These are phyloP conservation scores for Typhlichthys subterraneus DNA, from an alignment of 2,797 vertebrate species.

Conservation along the genomic window DNA sequence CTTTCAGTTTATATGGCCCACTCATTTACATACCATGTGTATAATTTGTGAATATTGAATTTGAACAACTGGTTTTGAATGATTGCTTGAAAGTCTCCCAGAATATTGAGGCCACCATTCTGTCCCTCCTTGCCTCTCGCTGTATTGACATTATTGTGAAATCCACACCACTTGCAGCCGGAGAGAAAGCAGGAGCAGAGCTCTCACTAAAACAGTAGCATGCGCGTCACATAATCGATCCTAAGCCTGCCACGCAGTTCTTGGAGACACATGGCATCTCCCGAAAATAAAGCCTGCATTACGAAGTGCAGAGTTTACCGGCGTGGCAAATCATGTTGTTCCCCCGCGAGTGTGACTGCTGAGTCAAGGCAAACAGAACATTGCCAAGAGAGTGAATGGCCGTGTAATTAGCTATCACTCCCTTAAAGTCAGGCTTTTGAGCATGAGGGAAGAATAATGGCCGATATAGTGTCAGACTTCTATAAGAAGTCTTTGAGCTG, in stretches of 20 bases:
- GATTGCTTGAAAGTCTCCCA: neutral
- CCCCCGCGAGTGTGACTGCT: neutral
- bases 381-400: conserved; percentile 22
- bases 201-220: neutral
- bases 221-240: neutral
- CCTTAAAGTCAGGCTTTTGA: conserved; percentile 7
- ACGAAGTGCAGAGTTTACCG: conserved; percentile 1
- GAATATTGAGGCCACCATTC: neutral
- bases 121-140: neutral
- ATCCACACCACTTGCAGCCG: neutral
- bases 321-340: neutral
- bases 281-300: conserved; percentile 12
- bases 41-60: neutral
- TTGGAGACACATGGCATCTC: neutral
- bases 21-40: too few species aligned
- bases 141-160: neutral
- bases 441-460: neutral
- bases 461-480: conserved; percentile 1
- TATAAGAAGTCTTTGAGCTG: neutral
- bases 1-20: too few species aligned
- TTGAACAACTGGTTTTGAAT: neutral
- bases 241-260: neutral
- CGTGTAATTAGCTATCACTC: conserved; percentile 30
- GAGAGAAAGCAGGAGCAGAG: neutral
- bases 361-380: conserved; percentile 1